Conservation (phyloP, 2,113 vertebrate species). For the Oreotrochilus melanogaster region DNA sequence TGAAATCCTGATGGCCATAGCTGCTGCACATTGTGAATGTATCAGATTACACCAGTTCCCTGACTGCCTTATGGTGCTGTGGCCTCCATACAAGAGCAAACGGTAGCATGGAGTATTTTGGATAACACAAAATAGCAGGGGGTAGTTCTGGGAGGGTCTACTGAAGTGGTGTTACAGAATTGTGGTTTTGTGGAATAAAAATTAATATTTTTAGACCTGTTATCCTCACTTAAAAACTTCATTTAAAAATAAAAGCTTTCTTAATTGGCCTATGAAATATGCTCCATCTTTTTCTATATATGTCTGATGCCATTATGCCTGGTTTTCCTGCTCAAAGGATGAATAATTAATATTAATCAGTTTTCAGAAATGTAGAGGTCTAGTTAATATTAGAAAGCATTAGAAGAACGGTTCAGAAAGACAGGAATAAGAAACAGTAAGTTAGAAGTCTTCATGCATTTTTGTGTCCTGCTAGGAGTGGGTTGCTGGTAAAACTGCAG, state of each 20-base stretch:
- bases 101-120: background rate
- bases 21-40: background rate
- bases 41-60: background rate
- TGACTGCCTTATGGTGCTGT: background rate
- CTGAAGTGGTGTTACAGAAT: background rate
- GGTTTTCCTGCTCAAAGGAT: background rate
- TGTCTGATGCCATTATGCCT: background rate
- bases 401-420: background rate
- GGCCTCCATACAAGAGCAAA: background rate
- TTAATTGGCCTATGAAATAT: background rate
- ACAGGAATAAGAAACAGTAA: background rate
- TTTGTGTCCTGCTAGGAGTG: background rate
- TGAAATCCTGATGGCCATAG: background rate
- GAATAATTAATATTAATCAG: background rate
- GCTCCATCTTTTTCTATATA: background rate
- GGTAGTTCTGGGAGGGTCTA: background rate
- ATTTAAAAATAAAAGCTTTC: background rate
- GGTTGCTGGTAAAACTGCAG: background rate
- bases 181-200: accelerated
- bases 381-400: background rate
- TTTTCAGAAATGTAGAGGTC: background rate
- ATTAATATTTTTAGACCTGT: background rate
- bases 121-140: background rate
- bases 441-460: background rate
- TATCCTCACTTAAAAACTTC: background rate